Evolutionary conservation across 1,140 invertebrate species (phyloP).

Genomic region (Aphis gossypii): DNA sequence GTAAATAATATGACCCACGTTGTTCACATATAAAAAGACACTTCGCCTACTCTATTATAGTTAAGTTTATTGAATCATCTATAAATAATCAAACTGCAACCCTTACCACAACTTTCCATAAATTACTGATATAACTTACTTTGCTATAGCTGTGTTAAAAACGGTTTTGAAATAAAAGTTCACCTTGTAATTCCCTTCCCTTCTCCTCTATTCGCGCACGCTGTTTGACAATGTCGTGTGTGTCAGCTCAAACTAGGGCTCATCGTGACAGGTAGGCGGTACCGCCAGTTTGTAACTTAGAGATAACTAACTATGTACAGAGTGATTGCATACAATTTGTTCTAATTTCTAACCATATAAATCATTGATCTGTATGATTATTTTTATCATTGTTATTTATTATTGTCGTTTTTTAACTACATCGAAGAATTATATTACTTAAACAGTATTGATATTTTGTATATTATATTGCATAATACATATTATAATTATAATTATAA

Average conservation of each 20-base stretch:
- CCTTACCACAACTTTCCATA: background rate
- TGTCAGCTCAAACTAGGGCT: slow-evolving; percentile 50
- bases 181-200: slow-evolving; percentile 7
- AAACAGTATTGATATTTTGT: background rate
- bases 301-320: slow-evolving; percentile 48
- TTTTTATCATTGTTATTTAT: background rate
- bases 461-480: background rate
- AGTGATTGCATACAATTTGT: slow-evolving; percentile 16
- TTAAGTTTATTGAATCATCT: background rate
- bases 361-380: background rate
- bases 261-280: slow-evolving; percentile 51
- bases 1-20: background rate
- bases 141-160: background rate
- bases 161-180: slow-evolving; percentile 39
- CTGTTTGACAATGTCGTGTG: slow-evolving; percentile 26
- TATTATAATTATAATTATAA: background rate
- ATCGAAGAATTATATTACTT: background rate
- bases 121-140: background rate
- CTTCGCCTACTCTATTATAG: background rate
- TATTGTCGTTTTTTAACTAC: background rate
- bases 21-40: background rate
- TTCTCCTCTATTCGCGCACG: background rate
- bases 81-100: background rate
- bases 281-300: background rate
- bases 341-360: slow-evolving; percentile 1